Evolutionary conservation across 2,113 vertebrate genomes (phyloP).

Genomic region (Ochotona curzoniae): DNA sequence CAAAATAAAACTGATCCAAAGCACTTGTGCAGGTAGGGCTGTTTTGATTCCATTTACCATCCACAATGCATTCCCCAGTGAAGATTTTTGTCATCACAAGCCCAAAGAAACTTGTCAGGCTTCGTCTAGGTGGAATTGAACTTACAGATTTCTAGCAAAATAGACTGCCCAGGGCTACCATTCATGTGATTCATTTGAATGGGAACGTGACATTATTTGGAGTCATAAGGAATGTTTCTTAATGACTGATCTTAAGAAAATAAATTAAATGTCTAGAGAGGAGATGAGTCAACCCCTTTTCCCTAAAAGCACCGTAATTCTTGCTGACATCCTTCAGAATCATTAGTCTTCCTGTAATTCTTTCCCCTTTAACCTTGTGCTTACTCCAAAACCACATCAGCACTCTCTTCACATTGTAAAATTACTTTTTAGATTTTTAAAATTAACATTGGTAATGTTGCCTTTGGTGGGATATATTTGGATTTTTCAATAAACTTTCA

Average conservation of each 20-base stretch:
- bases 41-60: not conserved
- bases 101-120: not conserved
- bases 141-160: conserved; percentile 34
- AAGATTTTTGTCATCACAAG: not conserved
- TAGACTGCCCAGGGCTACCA: conserved; percentile 72
- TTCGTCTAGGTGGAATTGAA: conserved; percentile 23
- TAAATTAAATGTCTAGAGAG: not conserved
- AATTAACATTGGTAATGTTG: conserved; percentile 4
- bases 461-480: not conserved
- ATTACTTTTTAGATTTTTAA: not conserved
- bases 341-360: not conserved
- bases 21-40: not conserved
- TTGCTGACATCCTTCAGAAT: not conserved
- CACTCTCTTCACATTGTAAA: not conserved
- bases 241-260: conserved; percentile 34
- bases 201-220: conserved; percentile 65
- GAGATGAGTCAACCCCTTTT: conserved; percentile 27
- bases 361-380: conserved; percentile 15
- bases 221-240: conserved; percentile 54
- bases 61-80: not conserved
- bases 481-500: not conserved
- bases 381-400: not conserved
- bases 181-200: conserved; percentile 76
- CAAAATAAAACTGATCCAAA: not conserved
- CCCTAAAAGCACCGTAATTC: not conserved